Evolutionary conservation across 1,140 invertebrate genomes (phyloP).

Genomic region (Nasonia longicornis): DNA sequence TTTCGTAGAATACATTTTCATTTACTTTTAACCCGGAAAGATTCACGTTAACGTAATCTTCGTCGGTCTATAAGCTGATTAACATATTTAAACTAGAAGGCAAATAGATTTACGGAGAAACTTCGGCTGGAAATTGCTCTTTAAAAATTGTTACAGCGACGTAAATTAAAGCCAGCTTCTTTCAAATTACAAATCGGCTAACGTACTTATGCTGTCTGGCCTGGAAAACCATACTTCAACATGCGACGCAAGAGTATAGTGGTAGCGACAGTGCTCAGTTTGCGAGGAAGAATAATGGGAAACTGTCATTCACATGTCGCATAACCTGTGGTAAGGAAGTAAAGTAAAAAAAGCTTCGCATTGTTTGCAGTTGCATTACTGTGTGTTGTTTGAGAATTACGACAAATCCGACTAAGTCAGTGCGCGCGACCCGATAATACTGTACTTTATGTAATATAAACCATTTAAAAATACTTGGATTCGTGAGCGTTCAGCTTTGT

Average conservation of each 20-base stretch:
- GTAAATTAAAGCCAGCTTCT: slow-evolving; percentile 21
- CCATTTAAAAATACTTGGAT: not conserved
- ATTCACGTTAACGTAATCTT: slow-evolving; percentile 18
- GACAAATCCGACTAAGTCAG: not conserved
- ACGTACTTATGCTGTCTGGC: slow-evolving; percentile 28
- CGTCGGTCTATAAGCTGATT: not conserved
- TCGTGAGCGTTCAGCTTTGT: not conserved
- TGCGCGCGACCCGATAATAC: not conserved
- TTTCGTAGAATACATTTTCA: too few relatives aligned
- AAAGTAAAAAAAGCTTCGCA: slow-evolving; percentile 14
- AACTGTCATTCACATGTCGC: slow-evolving; percentile 37
- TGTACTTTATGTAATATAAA: not conserved
- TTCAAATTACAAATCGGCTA: slow-evolving; percentile 29
- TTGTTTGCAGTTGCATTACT: slow-evolving; percentile 25
- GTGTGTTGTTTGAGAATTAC: slow-evolving; percentile 19
- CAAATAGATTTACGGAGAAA: slow-evolving; percentile 23
- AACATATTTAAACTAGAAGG: slow-evolving; percentile 24
- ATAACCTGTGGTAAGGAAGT: slow-evolving; percentile 18
- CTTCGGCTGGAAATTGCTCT: not conserved
- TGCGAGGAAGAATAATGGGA: slow-evolving; percentile 39
- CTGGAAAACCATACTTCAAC: slow-evolving; percentile 26
- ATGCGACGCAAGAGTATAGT: not conserved
- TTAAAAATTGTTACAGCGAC: slow-evolving; percentile 18
- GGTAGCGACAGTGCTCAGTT: not conserved
- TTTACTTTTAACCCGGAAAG: not conserved